Evolutionary conservation across 2,113 vertebrate species (phyloP).

Genomic region (Aramus guarauna): DNA sequence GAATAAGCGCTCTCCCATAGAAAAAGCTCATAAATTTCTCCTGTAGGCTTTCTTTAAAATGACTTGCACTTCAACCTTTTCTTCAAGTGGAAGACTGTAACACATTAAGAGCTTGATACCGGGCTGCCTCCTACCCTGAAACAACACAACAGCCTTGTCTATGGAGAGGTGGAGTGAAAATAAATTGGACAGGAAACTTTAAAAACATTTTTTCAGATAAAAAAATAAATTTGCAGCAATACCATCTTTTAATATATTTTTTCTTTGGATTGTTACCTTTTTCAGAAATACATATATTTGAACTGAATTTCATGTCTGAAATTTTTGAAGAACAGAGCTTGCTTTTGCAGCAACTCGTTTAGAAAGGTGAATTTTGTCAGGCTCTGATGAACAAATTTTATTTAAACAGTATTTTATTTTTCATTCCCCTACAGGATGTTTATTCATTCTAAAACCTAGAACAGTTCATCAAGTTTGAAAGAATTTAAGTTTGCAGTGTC

Average conservation of each 20-base stretch:
- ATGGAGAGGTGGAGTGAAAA: neutral
- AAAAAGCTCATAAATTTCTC: conserved; percentile 64
- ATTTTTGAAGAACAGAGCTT: neutral
- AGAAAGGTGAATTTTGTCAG: neutral
- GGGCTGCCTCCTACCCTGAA: neutral
- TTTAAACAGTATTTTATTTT: neutral
- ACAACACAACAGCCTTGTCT: neutral
- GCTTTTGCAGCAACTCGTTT: neutral
- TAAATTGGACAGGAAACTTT: neutral
- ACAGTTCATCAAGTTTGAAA: neutral
- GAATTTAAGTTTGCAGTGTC: neutral
- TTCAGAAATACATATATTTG: neutral
- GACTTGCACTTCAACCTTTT: conserved; percentile 37
- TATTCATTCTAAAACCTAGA: neutral
- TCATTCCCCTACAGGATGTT: neutral
- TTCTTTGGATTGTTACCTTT: neutral
- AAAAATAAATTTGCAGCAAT: neutral
- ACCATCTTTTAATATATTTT: neutral
- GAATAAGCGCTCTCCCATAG: conserved; percentile 54
- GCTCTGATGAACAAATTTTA: neutral
- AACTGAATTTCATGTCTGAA: neutral
- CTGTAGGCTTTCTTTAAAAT: conserved; percentile 46
- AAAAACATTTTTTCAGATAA: neutral
- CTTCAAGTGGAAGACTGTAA: neutral
- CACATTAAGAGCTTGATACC: neutral